Conservation (phyloP, 2,888 invertebrate genomes). For the Neelides folsomi region DNA sequence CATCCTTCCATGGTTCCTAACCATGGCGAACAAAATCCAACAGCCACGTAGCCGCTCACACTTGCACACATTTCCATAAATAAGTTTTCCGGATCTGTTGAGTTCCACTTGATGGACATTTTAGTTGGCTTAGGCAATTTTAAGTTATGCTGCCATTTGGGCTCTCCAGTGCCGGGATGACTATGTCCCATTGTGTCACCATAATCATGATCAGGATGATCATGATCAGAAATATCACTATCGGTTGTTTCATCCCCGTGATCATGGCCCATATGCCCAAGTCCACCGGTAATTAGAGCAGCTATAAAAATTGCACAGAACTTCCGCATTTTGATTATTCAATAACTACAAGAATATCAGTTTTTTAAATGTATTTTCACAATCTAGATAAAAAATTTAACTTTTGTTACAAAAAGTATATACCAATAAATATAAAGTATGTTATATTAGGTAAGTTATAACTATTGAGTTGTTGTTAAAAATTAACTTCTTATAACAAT, state of each 20-base stretch:
- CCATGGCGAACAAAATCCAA: conserved; percentile 29
- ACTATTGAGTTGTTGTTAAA: no score
- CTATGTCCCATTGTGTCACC: background rate
- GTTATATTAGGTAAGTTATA: no score
- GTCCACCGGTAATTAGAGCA: background rate
- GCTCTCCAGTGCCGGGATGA: background rate
- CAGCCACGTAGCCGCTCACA: conserved; percentile 21
- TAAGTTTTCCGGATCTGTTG: conserved; percentile 11
- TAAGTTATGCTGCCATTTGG: background rate
- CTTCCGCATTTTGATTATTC: no score
- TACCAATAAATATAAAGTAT: no score
- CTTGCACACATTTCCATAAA: conserved; percentile 26
- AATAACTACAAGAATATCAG: no score
- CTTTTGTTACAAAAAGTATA: no score
- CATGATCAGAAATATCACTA: no score
- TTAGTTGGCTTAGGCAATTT: conserved; percentile 4
- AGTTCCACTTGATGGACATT: conserved; percentile 17
- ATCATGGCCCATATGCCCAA: conserved; percentile 14
- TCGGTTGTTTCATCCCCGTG: conserved; percentile 4
- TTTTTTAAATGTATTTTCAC: no score
- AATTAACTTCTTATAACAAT: no score
- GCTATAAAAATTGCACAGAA: background rate
- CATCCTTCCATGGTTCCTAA: conserved; percentile 26
- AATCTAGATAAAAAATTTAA: no score
- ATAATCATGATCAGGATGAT: background rate